A percentile compares a stretch with the other conserved stretches of the same genome.
phyloP scores from a whole-genome alignment of 1,140 invertebrate genomes.

The Drosophila nigrodunni region DNA sequence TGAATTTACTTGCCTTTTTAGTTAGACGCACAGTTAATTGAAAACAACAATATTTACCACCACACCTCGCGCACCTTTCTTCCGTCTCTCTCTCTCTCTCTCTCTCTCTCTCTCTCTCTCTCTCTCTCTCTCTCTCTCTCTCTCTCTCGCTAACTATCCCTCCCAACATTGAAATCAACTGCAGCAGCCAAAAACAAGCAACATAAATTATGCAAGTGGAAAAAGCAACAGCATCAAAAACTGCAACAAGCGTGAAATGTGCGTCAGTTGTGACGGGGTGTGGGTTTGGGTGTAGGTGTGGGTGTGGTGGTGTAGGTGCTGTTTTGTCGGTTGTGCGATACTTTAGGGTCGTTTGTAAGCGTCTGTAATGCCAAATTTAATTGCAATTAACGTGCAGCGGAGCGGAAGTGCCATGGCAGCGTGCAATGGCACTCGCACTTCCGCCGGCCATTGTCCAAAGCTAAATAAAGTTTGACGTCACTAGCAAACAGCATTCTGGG shows the following conservation, averaged over 20 bases:
- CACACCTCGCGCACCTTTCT: background rate
- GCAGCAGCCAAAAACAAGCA: conserved; percentile 53
- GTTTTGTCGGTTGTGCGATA: background rate
- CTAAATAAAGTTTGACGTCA: conserved; percentile 30
- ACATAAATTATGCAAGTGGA: conserved; percentile 75
- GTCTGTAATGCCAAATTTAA: conserved; percentile 74
- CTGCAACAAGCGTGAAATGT: conserved; percentile 59
- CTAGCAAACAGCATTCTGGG: background rate
- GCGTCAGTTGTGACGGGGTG: conserved; percentile 4
- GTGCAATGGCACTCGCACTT: conserved; percentile 55
- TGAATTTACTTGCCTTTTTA: conserved; percentile 80
- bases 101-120: background rate
- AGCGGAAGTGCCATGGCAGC: conserved; percentile 70
- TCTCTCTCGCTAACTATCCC: background rate
- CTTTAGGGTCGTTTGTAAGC: conserved; percentile 10
- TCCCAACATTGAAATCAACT: conserved; percentile 4
- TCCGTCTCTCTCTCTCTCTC: no score
- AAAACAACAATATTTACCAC: conserved; percentile 66
- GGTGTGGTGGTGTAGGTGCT: background rate
- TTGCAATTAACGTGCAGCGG: conserved; percentile 77
- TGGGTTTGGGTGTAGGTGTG: background rate
- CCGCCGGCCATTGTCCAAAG: conserved; percentile 32
- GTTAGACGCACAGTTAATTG: conserved; percentile 76
- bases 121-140: background rate
- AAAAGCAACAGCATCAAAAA: conserved; percentile 68